These are phyloP conservation scores for Spatula clypeata DNA, from an alignment of 2,797 vertebrate genomes.

Conservation along the genomic window DNA sequence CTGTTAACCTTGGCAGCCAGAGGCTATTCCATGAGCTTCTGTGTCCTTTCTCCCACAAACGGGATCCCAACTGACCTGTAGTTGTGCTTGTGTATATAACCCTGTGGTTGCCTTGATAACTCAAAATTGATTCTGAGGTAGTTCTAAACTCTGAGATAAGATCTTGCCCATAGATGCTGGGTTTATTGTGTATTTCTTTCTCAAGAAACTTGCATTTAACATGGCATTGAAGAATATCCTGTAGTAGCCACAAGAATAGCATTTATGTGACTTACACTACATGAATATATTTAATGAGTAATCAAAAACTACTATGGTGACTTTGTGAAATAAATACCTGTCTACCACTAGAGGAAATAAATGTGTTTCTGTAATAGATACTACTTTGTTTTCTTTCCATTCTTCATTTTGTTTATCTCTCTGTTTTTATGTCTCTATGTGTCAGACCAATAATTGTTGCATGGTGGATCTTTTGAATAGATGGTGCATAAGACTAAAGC, in stretches of 20 bases:
- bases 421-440: neutral
- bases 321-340: neutral
- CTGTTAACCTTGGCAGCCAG: neutral
- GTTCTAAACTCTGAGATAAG: neutral
- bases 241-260: neutral
- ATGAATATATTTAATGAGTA: neutral
- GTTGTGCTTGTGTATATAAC: neutral
- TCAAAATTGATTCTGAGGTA: neutral
- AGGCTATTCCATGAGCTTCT: neutral
- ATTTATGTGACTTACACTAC: neutral
- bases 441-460: neutral
- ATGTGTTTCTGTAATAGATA: neutral
- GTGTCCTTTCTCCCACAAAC: rapidly evolving
- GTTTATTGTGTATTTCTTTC: neutral
- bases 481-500: neutral
- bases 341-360: neutral
- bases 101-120: neutral
- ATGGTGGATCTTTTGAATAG: neutral
- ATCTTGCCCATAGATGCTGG: neutral
- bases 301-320: neutral
- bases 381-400: neutral
- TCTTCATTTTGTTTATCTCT: neutral
- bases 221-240: neutral
- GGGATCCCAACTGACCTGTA: rapidly evolving
- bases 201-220: neutral